phyloP scores from a whole-genome alignment of 2,888 invertebrate genomes.

The Lumbricus terrestris region DNA sequence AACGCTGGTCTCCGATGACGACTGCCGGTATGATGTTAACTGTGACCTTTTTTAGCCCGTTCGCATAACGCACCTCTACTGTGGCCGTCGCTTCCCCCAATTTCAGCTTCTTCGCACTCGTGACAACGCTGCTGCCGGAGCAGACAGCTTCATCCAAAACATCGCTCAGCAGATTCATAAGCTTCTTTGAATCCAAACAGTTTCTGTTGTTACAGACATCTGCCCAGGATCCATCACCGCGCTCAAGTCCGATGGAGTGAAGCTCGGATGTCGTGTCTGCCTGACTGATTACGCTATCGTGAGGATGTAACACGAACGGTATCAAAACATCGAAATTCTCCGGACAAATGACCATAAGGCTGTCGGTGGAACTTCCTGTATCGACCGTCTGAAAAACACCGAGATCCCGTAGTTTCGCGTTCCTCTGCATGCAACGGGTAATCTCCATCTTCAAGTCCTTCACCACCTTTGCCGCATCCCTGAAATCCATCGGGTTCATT shows the following conservation, averaged over 20 bases:
- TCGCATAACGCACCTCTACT: background rate
- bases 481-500: slow-evolving; percentile 17
- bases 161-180: background rate
- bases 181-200: background rate
- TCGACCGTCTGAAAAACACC: background rate
- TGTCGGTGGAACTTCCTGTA: slow-evolving; percentile 29
- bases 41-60: background rate
- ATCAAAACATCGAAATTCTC: slow-evolving; percentile 31
- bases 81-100: background rate
- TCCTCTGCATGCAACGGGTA: background rate
- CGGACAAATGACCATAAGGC: slow-evolving; percentile 29
- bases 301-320: slow-evolving; percentile 16
- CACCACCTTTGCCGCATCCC: slow-evolving; percentile 16
- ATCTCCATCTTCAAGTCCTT: slow-evolving; percentile 26
- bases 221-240: background rate
- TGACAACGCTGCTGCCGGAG: background rate
- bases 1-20: background rate
- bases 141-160: background rate
- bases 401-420: background rate
- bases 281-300: background rate
- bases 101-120: background rate
- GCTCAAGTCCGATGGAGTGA: slow-evolving; percentile 15
- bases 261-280: slow-evolving; percentile 15
- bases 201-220: slow-evolving; percentile 22
- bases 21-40: background rate